Base-by-base conservation (phyloP, 1,140 invertebrate genomes). In the Oncopodura yosiiana region DNA sequence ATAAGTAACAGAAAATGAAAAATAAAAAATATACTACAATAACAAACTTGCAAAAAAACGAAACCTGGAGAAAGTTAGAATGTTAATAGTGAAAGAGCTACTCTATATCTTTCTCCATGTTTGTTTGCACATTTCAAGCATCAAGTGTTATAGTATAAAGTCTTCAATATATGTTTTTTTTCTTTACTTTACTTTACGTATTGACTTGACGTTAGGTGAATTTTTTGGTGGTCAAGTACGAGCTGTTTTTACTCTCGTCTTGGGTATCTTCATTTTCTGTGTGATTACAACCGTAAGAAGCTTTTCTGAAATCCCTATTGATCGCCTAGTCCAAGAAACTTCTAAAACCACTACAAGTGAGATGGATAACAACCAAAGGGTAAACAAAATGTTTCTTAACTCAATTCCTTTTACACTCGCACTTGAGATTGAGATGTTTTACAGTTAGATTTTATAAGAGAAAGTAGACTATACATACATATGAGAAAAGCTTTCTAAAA, bases 191-290 rank as follows among this genome's bases (percentile, higher is more conserved):
- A 56, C 39, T 50, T 58, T 63, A 66, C 66, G 59, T n/a, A n/a
- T 14, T 46, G 14, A 11, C 37, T 32, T 27, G 63, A 65, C 71
- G 74, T 2, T 66, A 83, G 82, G 84, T 2, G 69, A 76, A 23
- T 69, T 84, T 53, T 76, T 94, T 3, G 87, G 87, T 46, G 89
- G 87, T 12, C 92, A 96, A 67, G 83, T 94, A 0, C 76, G 86
- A 53, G 86, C 88, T 0, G 91, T 95, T 2, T 94, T 94, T 65
- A 85, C 84, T 2, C 72, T 94, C 1, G 87, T 92, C 26, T 85
- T 87, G 0, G 73, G 92, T 38, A 86, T 94, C 54, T 94, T 92
- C 68, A 70, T 92, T 3, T 71, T 79, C 2, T 92, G 88, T 65
- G 84, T 93, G 0, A 66, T 77, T 8, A 80, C 78, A 5, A 93